These are phyloP conservation scores for Oreocharis arfaki DNA, from an alignment of 2,113 vertebrate species.

Conservation along the genomic window DNA sequence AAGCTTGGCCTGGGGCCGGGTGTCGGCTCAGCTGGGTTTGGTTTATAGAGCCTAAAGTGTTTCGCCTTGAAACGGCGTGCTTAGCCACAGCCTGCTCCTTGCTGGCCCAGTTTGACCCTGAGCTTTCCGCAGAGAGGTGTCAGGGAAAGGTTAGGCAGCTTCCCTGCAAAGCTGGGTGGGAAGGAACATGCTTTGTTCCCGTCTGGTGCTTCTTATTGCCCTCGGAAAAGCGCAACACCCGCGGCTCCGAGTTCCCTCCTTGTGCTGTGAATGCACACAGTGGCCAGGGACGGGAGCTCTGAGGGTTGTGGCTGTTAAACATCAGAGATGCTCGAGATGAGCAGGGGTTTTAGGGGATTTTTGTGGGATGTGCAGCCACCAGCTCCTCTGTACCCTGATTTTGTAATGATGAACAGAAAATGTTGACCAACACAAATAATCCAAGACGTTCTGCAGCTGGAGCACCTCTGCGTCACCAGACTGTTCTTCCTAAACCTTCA, in stretches of 20 bases:
- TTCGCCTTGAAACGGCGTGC: neutral
- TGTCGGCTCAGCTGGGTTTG: fast-evolving
- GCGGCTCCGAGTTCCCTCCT: neutral
- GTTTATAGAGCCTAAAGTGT: fast-evolving
- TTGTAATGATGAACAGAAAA: neutral
- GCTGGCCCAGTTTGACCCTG: neutral
- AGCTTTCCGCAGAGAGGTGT: neutral
- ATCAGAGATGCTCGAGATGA: neutral
- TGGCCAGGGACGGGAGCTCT: neutral
- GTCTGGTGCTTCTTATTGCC: neutral
- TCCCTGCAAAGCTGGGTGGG: neutral
- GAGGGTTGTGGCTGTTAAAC: neutral
- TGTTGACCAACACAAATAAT: neutral
- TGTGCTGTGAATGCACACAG: neutral
- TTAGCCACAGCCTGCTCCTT: neutral
- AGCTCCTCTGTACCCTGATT: neutral
- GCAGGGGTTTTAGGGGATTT: neutral
- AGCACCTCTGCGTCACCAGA: neutral
- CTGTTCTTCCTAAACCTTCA: neutral
- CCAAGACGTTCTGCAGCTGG: neutral
- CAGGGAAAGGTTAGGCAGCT: neutral
- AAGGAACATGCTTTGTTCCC: neutral
- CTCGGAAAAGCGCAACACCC: neutral
- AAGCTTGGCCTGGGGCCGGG: neutral
- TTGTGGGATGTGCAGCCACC: neutral